Evolutionary conservation across 2,797 vertebrate species (phyloP).

Genomic region (Zenarchopterus dispar): DNA sequence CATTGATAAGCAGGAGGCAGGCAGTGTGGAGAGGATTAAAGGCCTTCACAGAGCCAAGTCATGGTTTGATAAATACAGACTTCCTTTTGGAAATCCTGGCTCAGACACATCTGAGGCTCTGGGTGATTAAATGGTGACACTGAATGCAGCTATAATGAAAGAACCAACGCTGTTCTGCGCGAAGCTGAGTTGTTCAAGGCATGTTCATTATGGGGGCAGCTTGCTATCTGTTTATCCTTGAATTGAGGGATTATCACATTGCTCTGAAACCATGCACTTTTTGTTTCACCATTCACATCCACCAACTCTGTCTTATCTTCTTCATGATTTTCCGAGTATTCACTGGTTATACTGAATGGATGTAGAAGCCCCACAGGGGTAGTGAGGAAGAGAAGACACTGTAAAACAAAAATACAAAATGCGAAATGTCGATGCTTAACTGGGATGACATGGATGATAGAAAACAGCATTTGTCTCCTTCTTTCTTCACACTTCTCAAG

Average conservation of each 20-base stretch:
- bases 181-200: constrained; percentile 28
- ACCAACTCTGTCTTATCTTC: too few relatives aligned
- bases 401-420: constrained; percentile 19
- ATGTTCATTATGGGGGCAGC: constrained; percentile 26
- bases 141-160: constrained; percentile 47
- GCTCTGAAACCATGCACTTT: constrained; percentile 21
- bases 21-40: constrained; percentile 73
- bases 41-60: constrained; percentile 53
- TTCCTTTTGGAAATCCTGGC: constrained; percentile 68
- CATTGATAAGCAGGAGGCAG: constrained; percentile 75
- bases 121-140: constrained; percentile 63
- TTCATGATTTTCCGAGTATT: not conserved
- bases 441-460: constrained; percentile 35
- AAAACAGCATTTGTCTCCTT: constrained; percentile 38
- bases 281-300: constrained; percentile 15
- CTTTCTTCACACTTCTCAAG: constrained; percentile 43
- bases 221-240: not conserved
- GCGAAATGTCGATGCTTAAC: too few relatives aligned
- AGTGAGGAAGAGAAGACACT: constrained; percentile 13
- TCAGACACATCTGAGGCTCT: constrained; percentile 58
- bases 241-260: not conserved
- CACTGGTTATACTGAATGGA: constrained; percentile 16
- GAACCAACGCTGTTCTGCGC: constrained; percentile 26
- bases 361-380: constrained; percentile 15
- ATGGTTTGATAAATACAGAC: constrained; percentile 65